A percentile compares a stretch with the other conserved stretches of the same genome.
Evolutionary conservation across 2,888 invertebrate genomes (phyloP).

Genomic region (Rhamphomyia laevipes): DNA sequence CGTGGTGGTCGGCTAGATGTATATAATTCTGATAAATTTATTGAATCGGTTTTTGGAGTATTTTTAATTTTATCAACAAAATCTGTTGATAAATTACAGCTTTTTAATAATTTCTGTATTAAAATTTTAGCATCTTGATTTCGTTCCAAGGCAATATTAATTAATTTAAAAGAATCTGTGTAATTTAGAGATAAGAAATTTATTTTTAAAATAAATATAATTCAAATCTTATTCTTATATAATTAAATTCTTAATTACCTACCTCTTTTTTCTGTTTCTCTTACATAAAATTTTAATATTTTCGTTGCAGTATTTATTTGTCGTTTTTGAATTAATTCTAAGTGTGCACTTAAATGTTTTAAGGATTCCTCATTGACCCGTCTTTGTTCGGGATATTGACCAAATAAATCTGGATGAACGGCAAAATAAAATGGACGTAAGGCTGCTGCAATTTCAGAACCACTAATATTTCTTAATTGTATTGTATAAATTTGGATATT

Average conservation of each 20-base stretch:
- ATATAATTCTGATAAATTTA: neutral
- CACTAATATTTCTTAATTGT: conserved; percentile 41
- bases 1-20: neutral
- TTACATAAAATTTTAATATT: conserved; percentile 65
- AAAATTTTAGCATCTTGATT: conserved; percentile 60
- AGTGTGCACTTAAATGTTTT: conserved; percentile 72
- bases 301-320: conserved; percentile 46
- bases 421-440: conserved; percentile 88
- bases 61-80: conserved; percentile 61
- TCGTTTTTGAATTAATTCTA: conserved; percentile 61
- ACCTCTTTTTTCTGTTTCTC: conserved; percentile 29
- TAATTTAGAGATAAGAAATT: conserved; percentile 5
- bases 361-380: conserved; percentile 81
- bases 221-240: neutral
- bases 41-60: neutral
- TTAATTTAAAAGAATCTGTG: conserved; percentile 57
- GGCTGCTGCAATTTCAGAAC: conserved; percentile 79
- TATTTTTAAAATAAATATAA: neutral
- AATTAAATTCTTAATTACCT: neutral
- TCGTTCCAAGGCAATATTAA: conserved; percentile 60
- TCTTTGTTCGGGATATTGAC: conserved; percentile 78
- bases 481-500: neutral
- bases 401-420: conserved; percentile 93
- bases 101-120: conserved; percentile 56
- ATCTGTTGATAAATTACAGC: conserved; percentile 76